phyloP scores from a whole-genome alignment of 2,888 invertebrate species.

The Tanytarsus gracilentus region DNA sequence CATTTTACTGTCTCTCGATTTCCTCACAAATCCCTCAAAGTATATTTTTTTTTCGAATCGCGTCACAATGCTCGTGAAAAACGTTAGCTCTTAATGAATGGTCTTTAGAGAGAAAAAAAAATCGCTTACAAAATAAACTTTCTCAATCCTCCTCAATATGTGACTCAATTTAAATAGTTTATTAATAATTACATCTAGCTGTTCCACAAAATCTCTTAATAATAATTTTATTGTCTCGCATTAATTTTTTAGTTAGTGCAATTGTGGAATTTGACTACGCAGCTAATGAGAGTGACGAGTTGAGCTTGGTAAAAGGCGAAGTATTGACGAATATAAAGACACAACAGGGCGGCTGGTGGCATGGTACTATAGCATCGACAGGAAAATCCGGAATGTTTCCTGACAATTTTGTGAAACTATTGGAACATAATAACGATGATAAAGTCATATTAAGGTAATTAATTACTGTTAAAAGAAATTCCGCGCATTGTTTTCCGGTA shows the following conservation, averaged over 20 bases:
- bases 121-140: no score
- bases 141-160: no score
- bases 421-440: conserved; percentile 40
- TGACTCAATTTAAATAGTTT: no score
- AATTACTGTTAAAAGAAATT: background rate
- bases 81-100: no score
- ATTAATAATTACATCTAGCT: no score
- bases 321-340: conserved; percentile 69
- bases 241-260: conserved; percentile 73
- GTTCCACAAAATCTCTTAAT: no score
- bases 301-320: conserved; percentile 74
- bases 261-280: conserved; percentile 79
- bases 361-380: conserved; percentile 61
- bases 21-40: no score
- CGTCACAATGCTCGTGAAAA: no score
- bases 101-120: no score
- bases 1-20: no score
- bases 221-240: no score
- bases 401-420: conserved; percentile 78
- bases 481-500: background rate
- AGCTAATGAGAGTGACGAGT: conserved; percentile 77
- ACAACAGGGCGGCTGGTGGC: conserved; percentile 83
- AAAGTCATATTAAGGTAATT: conserved; percentile 43
- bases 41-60: no score
- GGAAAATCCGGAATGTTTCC: conserved; percentile 85